phyloP scores from a whole-genome alignment of 2,113 vertebrate species.

The Helogale parvula region DNA sequence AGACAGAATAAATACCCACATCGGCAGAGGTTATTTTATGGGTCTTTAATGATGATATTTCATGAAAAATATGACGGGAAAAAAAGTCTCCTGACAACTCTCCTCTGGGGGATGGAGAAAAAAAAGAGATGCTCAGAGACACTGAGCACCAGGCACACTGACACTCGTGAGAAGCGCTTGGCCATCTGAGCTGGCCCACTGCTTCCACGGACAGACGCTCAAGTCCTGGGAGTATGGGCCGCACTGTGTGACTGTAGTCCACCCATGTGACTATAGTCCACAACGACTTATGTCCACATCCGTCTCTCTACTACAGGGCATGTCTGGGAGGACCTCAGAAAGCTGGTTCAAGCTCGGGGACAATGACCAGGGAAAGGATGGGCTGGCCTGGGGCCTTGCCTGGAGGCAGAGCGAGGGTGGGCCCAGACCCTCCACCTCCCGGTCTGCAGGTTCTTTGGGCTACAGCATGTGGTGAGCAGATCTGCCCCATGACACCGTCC shows the following conservation, averaged over 20 bases:
- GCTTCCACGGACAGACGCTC: background rate
- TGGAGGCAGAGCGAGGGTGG: background rate
- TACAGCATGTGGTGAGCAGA: background rate
- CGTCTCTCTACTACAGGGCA: background rate
- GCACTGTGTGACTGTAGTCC: background rate
- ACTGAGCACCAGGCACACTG: background rate
- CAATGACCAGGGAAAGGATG: background rate
- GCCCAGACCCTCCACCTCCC: background rate
- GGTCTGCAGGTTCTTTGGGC: background rate
- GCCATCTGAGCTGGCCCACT: too few relatives aligned
- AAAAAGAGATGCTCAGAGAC: background rate
- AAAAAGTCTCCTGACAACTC: background rate
- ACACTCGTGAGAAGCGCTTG: accelerated
- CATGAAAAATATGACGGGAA: background rate
- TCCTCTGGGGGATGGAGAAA: too few relatives aligned
- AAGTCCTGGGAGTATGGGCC: background rate
- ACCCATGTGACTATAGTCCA: too few relatives aligned
- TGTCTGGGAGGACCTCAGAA: background rate
- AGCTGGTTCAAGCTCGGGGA: background rate
- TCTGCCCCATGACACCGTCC: background rate
- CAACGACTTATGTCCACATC: background rate
- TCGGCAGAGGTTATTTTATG: background rate
- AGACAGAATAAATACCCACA: background rate
- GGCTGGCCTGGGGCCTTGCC: background rate
- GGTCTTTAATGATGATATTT: background rate